A percentile compares a stretch with the other conserved stretches of the same genome.
These are phyloP conservation scores for Actinostola sp. DNA, from an alignment of 92 coral and sea anemone genomes.

Conservation along the genomic window DNA sequence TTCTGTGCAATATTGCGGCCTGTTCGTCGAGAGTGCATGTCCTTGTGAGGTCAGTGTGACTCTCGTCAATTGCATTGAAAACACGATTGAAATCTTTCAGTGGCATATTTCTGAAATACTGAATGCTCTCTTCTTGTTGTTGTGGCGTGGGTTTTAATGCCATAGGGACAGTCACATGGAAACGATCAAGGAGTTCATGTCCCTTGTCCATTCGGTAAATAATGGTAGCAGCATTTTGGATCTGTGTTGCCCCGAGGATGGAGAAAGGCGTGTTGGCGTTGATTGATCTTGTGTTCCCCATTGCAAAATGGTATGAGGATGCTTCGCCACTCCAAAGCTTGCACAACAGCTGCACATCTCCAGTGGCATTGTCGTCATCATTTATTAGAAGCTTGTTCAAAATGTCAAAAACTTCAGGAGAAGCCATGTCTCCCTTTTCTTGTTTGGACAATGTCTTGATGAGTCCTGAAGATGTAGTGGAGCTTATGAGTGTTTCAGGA, in stretches of 20 bases:
- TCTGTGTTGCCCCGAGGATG: constrained; percentile 21
- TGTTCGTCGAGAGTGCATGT: too few relatives aligned
- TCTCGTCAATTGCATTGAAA: constrained; percentile 13
- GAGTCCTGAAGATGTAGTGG: constrained; percentile 60
- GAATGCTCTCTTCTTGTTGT: not conserved
- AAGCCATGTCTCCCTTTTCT: constrained; percentile 31
- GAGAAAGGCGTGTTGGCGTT: not conserved
- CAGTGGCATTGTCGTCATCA: constrained; percentile 44
- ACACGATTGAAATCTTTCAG: constrained; percentile 13
- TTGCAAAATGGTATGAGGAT: constrained; percentile 37
- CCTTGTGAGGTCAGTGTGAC: too few relatives aligned
- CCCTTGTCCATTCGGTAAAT: constrained; percentile 41
- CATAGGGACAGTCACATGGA: constrained; percentile 34
- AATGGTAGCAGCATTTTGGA: constrained; percentile 31
- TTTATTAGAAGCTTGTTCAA: constrained; percentile 51
- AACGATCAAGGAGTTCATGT: constrained; percentile 50
- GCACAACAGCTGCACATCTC: constrained; percentile 19
- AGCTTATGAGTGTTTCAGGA: constrained; percentile 33
- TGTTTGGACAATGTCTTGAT: constrained; percentile 42
- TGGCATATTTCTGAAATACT: not conserved
- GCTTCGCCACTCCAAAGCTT: constrained; percentile 47
- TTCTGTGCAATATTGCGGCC: too few relatives aligned
- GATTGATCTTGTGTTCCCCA: constrained; percentile 12
- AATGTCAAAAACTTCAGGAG: constrained; percentile 50
- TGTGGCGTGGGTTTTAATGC: not conserved